A percentile compares a stretch with the other conserved stretches of the same genome.
Conservation (phyloP, 2,113 vertebrate species). For the Steatornis caripensis region DNA sequence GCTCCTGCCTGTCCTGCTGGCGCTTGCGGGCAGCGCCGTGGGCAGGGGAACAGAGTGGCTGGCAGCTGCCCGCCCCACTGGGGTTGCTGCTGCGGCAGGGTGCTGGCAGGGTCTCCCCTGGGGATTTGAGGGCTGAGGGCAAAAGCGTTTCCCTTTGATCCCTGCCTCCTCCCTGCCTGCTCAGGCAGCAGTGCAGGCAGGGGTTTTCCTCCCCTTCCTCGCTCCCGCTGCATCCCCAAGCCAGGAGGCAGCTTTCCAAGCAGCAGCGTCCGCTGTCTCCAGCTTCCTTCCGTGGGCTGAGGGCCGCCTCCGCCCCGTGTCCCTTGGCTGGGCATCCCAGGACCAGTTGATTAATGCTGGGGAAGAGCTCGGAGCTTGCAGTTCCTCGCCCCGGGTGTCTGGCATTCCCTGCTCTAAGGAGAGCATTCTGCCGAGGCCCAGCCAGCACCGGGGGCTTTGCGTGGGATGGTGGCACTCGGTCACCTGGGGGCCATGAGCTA, state of each 20-base stretch:
- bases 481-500: background rate
- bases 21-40: fast-evolving
- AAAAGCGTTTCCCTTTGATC: background rate
- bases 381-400: background rate
- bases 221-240: background rate
- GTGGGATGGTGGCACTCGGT: background rate
- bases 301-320: background rate
- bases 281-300: background rate
- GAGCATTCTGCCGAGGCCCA: background rate
- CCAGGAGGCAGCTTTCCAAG: background rate
- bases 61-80: background rate
- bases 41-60: background rate
- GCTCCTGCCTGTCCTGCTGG: background rate
- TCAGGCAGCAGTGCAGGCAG: background rate
- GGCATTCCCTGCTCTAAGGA: fast-evolving
- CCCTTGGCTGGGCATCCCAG: background rate
- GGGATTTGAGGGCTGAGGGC: background rate
- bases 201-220: background rate
- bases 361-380: background rate
- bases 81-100: background rate
- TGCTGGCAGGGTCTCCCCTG: background rate
- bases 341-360: background rate
- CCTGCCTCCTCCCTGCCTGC: background rate
- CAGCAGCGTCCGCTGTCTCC: background rate
- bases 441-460: background rate